Conservation (phyloP, 2,888 invertebrate species). For the Rotaria socialis region DNA sequence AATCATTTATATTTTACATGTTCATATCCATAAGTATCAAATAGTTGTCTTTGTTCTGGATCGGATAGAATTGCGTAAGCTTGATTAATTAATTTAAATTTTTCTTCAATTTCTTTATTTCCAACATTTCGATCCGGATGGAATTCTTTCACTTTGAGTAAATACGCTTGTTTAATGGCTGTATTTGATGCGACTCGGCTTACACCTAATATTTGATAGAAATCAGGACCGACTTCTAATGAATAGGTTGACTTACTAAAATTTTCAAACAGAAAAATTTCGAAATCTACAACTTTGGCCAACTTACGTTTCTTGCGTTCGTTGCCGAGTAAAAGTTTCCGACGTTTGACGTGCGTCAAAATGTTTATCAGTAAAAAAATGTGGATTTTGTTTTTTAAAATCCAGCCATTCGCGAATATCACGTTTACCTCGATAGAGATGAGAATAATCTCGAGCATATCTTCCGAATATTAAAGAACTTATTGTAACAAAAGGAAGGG, state of each 20-base stretch:
- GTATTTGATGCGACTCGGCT: constrained; percentile 52
- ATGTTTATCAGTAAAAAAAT: not conserved
- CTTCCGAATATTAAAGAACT: not conserved
- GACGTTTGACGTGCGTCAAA: not conserved
- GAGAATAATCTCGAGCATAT: not conserved
- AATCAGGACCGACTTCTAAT: constrained; percentile 47
- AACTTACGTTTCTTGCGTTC: not conserved
- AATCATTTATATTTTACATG: constrained; percentile 32
- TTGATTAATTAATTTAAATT: constrained; percentile 33
- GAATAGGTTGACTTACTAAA: not conserved
- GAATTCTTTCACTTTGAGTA: constrained; percentile 54
- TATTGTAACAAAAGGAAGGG: not conserved
- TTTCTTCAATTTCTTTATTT: constrained; percentile 9
- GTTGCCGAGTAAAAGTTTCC: not conserved
- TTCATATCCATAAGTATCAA: not conserved
- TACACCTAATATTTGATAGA: constrained; percentile 55
- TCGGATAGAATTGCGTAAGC: not conserved
- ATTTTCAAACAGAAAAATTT: too few relatives aligned
- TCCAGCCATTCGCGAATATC: not conserved
- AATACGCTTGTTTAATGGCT: constrained; percentile 57
- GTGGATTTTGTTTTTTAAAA: not conserved
- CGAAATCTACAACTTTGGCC: not conserved
- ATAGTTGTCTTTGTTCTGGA: not conserved
- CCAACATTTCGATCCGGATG: constrained; percentile 26
- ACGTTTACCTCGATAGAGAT: not conserved